Conservation (phyloP, 2,113 vertebrate genomes). For the Anguilla rostrata region DNA sequence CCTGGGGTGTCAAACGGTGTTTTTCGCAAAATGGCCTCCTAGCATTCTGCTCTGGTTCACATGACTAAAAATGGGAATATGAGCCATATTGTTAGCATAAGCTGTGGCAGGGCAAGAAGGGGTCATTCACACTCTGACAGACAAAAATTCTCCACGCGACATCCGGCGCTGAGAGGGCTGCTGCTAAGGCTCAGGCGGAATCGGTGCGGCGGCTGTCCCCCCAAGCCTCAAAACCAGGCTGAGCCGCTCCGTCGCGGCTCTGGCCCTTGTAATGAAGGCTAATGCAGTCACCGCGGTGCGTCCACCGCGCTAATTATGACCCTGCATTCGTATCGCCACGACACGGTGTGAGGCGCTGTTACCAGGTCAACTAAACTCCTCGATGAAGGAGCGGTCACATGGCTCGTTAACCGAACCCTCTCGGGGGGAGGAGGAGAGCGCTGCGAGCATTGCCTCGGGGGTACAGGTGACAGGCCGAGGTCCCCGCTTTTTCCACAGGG, state of each 20-base stretch:
- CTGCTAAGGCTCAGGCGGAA: not conserved
- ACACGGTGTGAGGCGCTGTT: not conserved
- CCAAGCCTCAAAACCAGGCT: not conserved
- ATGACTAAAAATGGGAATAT: not conserved
- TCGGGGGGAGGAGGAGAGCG: not conserved
- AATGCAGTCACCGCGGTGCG: not conserved
- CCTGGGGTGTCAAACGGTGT: not conserved
- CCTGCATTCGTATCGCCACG: not conserved
- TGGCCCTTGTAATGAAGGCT: slow-evolving; percentile 7
- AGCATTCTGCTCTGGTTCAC: not conserved
- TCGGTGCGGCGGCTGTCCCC: not conserved
- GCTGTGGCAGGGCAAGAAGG: not conserved
- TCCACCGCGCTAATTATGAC: not conserved
- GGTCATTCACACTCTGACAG: not conserved
- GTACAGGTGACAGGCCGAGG: not conserved
- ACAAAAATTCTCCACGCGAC: not conserved
- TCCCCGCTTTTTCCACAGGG: not conserved
- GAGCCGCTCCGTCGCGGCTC: not conserved
- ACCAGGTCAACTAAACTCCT: not conserved
- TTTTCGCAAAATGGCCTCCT: not conserved
- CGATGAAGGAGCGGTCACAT: not conserved
- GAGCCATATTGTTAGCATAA: not conserved
- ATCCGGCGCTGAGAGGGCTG: not conserved
- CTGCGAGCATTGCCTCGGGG: not conserved
- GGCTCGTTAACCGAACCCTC: not conserved